Base-by-base conservation (phyloP, 1,140 invertebrate genomes). In the Aplysia californica region DNA sequence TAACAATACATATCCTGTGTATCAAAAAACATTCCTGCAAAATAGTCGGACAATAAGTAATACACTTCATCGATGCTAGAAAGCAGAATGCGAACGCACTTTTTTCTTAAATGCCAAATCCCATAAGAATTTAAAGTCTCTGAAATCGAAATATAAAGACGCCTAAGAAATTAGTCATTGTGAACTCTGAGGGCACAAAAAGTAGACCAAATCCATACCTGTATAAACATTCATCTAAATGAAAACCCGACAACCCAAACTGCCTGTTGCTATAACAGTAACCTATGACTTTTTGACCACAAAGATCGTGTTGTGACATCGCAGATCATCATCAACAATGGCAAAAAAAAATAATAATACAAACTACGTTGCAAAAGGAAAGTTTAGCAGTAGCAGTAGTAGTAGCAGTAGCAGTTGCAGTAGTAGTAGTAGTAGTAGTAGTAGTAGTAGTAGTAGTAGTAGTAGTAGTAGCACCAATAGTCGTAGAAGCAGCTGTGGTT, bases 371-470 rank as follows among this genome's bases (percentile, higher is more conserved):
- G n/a, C n/a, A 50, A 50, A 15, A 15, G 44, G 44, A 50, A 10
- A 50, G 44, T 50, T n/a, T 50, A 50, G 44, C n/a, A 50, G 44
- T 50, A 50, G 44, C n/a, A 50, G 44, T 50, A 50, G 44, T 50
- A 50, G 44, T 50, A 55, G 69, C 58, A 56, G 20, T 50, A 50
- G 23, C 58, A 58, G 39, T 72, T 26, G 69, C 20, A 58, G 69
- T 72, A 58, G 69, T 56, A 50, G 29, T 72, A 71, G 31, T 55
- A 71, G 31, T 33, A 71, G 31, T 55, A 71, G 31, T 55, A 71
- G 31, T 31, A 71, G 31, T 55, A 55, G 31, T 55, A 71, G 31
- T 55, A 71, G 31, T 55, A 55, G 31, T 55, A 71, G 31, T 55
- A 71, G 31, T 55, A 55, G 58, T 61, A 61, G 58, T 61, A 61